Base-by-base conservation (phyloP, 2,888 invertebrate genomes). In the Aphidoletes aphidimyza region DNA sequence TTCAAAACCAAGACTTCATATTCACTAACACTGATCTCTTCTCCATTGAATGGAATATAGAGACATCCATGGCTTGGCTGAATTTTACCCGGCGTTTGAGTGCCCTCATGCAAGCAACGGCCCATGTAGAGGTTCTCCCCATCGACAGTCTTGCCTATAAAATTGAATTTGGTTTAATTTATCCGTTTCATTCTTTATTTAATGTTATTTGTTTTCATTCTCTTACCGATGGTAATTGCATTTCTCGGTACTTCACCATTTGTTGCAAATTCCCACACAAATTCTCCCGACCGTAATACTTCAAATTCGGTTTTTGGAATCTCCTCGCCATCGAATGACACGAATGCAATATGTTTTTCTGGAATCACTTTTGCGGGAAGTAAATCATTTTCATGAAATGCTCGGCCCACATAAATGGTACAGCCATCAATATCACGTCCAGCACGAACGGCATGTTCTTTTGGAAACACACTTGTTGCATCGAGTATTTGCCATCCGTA, bases 291-390 rank as follows among this genome's bases (percentile, higher is more conserved):
- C 3, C 83, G 83, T 14, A 83, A 42, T 1, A 84, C 84, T 49
- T 84, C 84, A 37, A 22, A 84, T 22, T 84, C 47, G 49, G 89
- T 87, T 87, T 92, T 92, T 36, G 89, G 87, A 86, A 92, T 89
- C 88, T 93, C 93, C 85, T 91, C 89, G 14, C 93, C 93, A 19
- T 89, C 90, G 85, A 90, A 90, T 59, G 91, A 90, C 26, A 93
- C 89, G 86, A 93, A 93, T 30, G 92, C 92, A 19, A 90, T 90
- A 30, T 90, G 88, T 87, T 91, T 92, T 84, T 90, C 91, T 1
- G 93, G 93, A 26, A 93, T 91, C 2, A 93, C 90, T 89, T 93
- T 83, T 3, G 83, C 83, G 0, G 83, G 83, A 1, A 83, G 37
- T 22, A 42, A 9, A 30, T 45, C 83, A 26, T 26, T 45, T 45